Evolutionary conservation across 1,140 invertebrate species (phyloP), one percentile per base, ranked within the genome.

Genomic region (Oppia nitens): DNA sequence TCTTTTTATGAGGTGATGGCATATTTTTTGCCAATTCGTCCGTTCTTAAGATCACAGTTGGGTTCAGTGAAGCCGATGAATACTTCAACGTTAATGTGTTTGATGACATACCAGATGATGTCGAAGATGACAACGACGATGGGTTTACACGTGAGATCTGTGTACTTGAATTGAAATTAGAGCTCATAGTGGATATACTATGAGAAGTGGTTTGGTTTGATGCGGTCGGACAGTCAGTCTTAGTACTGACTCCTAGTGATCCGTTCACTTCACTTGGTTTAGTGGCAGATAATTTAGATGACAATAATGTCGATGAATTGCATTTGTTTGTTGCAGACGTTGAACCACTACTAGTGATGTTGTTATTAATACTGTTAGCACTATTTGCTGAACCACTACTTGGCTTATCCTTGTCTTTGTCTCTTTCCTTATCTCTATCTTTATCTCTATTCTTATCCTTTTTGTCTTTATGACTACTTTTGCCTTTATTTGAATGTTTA

Each of bases 391-490:
- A 9, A 17, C 32, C 32, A 40, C 32, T 40, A 40, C 47, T 40
- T 40, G 6, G 23, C 9, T 25, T 51, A 40, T 52, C 53, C 2
- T 57, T 53, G 3, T 64, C 57, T 21, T 66, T 64, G 24, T 66
- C 64, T 23, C 26, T n/a, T 14, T 56, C 12, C 17, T 56, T 12
- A 32, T 54, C 29, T 17, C 29, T 27, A 54, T 17, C 14, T 54
- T 47, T 47, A 23, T 21, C 28, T 11, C 59, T 54, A 24, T 64
- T 65, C 40, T 66, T 62, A 25, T 67, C 66, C 24, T 64, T 65
- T 28, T 67, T 67, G 47, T 67, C 66, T 1, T 63, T 51, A 50
- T 67, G 66, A 51, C 62, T 58, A 49, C 57, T 64, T 27, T 64
- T 54, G 1, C 60, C 63, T 53, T 67, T 67, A 52, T 63, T 63